Evolutionary conservation across 2,113 vertebrate species (phyloP).

Genomic region (Blennius ocellaris): DNA sequence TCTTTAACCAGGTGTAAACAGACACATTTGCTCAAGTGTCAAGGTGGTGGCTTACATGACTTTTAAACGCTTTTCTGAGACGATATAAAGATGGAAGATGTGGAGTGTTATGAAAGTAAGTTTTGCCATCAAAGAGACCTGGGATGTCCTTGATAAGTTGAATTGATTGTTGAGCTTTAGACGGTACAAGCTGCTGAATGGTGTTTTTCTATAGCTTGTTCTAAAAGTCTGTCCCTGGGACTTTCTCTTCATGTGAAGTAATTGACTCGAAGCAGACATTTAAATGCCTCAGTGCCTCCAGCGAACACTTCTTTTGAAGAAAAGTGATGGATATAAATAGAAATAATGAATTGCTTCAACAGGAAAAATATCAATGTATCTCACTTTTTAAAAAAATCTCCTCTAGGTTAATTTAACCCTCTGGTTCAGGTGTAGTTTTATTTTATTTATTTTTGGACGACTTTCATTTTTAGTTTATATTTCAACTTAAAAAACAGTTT

Average conservation of each 20-base stretch:
- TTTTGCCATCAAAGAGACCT: background rate
- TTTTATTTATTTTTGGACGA: too few relatives aligned
- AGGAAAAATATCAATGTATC: background rate
- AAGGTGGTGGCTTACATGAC: background rate
- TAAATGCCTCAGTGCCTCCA: background rate
- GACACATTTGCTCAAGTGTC: background rate
- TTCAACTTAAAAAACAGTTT: too few relatives aligned
- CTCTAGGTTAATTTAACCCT: too few relatives aligned
- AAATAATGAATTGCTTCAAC: background rate
- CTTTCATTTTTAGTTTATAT: too few relatives aligned
- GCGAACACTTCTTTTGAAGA: background rate
- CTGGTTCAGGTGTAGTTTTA: too few relatives aligned
- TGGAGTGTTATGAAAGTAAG: background rate
- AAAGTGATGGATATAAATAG: too few relatives aligned
- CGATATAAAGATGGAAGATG: background rate
- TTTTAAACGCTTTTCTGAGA: background rate
- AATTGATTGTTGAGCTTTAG: background rate
- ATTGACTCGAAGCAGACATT: background rate
- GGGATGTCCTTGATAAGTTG: background rate
- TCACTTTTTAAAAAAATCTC: too few relatives aligned
- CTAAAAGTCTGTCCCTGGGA: background rate
- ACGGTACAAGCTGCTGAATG: background rate
- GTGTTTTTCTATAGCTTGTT: background rate
- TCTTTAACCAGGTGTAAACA: background rate
- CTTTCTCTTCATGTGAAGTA: background rate